Evolutionary conservation across 2,113 vertebrate species (phyloP), one percentile per base, ranked within the genome.

Genomic region (Mesitornis unicolor): DNA sequence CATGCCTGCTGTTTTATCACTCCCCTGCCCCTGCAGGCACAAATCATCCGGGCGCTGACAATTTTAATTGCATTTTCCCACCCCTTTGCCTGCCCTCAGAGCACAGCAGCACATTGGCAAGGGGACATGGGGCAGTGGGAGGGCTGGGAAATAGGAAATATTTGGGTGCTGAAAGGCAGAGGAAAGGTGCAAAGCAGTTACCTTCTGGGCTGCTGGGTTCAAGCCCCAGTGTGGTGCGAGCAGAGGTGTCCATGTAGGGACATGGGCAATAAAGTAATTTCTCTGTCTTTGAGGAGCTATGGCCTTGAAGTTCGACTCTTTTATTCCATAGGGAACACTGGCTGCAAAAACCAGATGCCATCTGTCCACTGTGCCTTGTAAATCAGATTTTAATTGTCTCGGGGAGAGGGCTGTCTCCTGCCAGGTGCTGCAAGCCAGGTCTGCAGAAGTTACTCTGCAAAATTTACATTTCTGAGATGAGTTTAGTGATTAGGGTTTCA

Each of bases 351-450:
- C 3, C 88, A 95, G 92, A 93, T 87, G 78, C 70, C 85, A 80
- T 80, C 90, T 96, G 83, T 94, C 94, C 92, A 74, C 45, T 0
- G 0, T 71, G 61, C 79, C 89, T 91, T 20, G 45, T 96, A 94
- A 94, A 94, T 96, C 94, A 93, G 92, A 77, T 77, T 90, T 93
- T 88, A 96, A 93, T 92, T 20, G 24, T 88, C 82, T 75, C 19
- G 1, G 86, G 64, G 87, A 91, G 71, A 90, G 50, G 36, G 54
- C 45, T 92, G 68, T 80, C 78, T 93, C 84, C 92, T 68, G 87
- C 93, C 6, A 19, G 19, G 80, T 33, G 70, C 48, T 64, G 87
- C 93, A 91, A 70, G 63, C 47, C 65, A 59, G 61, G 56, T 43
- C 74, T 93, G 54, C 82, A 38, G 83, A 79, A 87, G 70, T 26